Evolutionary conservation across 2,797 vertebrate genomes (phyloP), one percentile per base, ranked within the genome.

Genomic region (Dipus sagitta): DNA sequence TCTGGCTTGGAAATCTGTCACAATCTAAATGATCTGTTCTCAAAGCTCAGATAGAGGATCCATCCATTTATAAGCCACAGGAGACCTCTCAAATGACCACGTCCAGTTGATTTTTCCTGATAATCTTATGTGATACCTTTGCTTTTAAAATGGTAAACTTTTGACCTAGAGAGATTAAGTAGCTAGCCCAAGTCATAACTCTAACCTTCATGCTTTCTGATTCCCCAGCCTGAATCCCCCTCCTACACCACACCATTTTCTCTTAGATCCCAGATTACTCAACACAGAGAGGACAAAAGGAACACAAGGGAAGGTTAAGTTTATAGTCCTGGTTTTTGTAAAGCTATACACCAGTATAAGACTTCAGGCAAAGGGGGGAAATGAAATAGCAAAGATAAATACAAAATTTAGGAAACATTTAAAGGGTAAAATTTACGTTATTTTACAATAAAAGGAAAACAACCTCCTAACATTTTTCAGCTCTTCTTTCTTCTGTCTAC

Each of bases 351-450:
- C 34, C 72, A 85, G 17, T 34, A 64, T 30, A 76, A 38, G 21
- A 6, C 75, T 54, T 71, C 30, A 71, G 28, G 23, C n/a, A 32
- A 77, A 72, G 1, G 14, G 8, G 4, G 3, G 2, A 64, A 28
- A 62, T 10, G 2, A 38, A 76, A 89, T 32, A 30, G 68, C 28
- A 77, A 58, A 65, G 6, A 70, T 58, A 70, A 26, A 52, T 28
- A 62, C 8, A 64, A 6, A 86, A 13, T 71, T 76, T 77, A 76
- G 28, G 79, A 89, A 86, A 77, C 26, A 85, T 42, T 80, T 81
- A 74, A 92, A 20, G 23, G 24, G 17, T n/a, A 68, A 90, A 65
- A 26, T 32, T 88, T 81, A 47, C 3, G 70, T 30, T 80, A n/a
- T 21, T 5, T 30, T 85, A 65, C 30, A 76, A 54, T 70, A 83